These are phyloP conservation scores for Diplodus sargus DNA, from an alignment of 2,797 vertebrate species.

Conservation along the genomic window DNA sequence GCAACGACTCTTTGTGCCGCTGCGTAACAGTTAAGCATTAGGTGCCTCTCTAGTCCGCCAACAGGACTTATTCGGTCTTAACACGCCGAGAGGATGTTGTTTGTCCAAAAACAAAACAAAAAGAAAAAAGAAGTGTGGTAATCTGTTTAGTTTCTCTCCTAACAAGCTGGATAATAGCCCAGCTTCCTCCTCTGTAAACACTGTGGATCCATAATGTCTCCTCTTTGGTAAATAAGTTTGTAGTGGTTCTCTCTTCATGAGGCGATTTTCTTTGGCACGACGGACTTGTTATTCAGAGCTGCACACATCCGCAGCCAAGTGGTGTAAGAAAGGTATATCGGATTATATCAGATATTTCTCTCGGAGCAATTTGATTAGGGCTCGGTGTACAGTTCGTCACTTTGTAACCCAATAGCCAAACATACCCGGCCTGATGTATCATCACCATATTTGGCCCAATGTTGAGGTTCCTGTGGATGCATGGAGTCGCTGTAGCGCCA, in stretches of 20 bases:
- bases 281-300: slow-evolving; percentile 61
- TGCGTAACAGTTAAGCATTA: slow-evolving; percentile 29
- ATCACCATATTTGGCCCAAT: slow-evolving; percentile 74
- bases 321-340: slow-evolving; percentile 72
- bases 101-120: slow-evolving; percentile 8
- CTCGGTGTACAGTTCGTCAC: slow-evolving; percentile 51
- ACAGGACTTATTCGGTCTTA: slow-evolving; percentile 41
- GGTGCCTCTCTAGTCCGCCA: background rate
- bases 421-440: slow-evolving; percentile 49
- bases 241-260: slow-evolving; percentile 42
- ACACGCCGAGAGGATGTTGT: slow-evolving; percentile 22
- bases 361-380: slow-evolving; percentile 69
- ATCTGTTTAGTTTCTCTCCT: slow-evolving; percentile 38
- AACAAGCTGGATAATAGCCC: slow-evolving; percentile 32
- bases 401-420: slow-evolving; percentile 73
- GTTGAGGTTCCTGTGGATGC: slow-evolving; percentile 61
- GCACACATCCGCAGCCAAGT: slow-evolving; percentile 51
- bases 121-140: slow-evolving; percentile 7
- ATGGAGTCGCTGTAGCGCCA: slow-evolving; percentile 36
- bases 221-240: slow-evolving; percentile 54
- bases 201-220: slow-evolving; percentile 52
- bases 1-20: slow-evolving; percentile 62
- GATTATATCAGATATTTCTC: slow-evolving; percentile 73
- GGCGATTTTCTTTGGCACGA: slow-evolving; percentile 60
- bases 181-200: slow-evolving; percentile 57